Evolutionary conservation across 1,140 invertebrate species (phyloP), one percentile per base, ranked within the genome.

Genomic region (Formica selysi): DNA sequence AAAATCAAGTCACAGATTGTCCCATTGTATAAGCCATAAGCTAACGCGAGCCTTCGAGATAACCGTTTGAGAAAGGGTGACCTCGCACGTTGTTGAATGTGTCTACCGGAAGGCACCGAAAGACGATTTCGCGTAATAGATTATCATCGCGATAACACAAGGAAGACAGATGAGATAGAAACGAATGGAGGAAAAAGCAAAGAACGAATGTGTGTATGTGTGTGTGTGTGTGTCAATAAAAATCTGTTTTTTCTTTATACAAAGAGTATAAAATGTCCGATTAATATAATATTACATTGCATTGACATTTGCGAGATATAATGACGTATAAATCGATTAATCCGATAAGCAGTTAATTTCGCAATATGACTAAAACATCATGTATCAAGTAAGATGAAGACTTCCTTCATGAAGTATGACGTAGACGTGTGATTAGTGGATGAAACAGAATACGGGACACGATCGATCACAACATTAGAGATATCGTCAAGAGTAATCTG

Each of bases 1-100:
- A 90, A 93, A 93, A 93, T 93, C 92, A 91, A 92, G 87, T 92
- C 91, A 92, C 91, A 91, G 92, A 94, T 93, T 92, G 91, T 93
- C 88, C 86, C 90, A 92, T 93, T 93, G 92, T 93, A 86, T 79
- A 86, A 88, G 38, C 87, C 93, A 86, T 79, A 86, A 88, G 38
- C 87, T 78, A 51, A 88, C 88, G 73, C 62, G 57, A 38, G 29
- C 26, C 71, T 41, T 65, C 74, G 76, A 19, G 80, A 70, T 57
- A 36, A 70, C 68, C 41, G 22, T 51, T 57, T 19, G 59, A 36
- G 54, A 41, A 73, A 48, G 26, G 51, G 51, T 22, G 61, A 85
- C n/a, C 59, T 36, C 48, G 32, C 48, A 44, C 32, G 26, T 19
- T 22, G 32, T 57, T 59, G 11, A 10, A 29, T 22, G 8, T 48